phyloP scores from a whole-genome alignment of 2,797 vertebrate species.

The Sebastiscus albofasciatus region DNA sequence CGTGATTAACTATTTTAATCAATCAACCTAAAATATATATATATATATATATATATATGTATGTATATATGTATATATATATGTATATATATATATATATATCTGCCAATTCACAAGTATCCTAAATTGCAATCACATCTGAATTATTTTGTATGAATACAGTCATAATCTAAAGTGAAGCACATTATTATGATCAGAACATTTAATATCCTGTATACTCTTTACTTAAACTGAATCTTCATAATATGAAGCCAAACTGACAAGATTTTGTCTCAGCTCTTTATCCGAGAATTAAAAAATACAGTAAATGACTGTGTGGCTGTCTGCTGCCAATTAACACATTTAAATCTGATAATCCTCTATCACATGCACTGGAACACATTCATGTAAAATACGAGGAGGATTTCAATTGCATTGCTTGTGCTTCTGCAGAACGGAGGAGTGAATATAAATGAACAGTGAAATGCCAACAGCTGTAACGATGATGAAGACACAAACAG shows the following conservation, averaged over 20 bases:
- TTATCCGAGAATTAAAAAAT: not conserved
- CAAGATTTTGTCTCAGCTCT: not conserved
- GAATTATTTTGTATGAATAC: too few relatives aligned
- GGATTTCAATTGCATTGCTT: not conserved
- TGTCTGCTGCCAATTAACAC: conserved; percentile 12
- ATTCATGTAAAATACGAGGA: not conserved
- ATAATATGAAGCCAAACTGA: not conserved
- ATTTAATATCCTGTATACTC: too few relatives aligned
- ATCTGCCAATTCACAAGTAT: too few relatives aligned
- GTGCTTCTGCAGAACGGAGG: not conserved
- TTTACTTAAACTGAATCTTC: not conserved
- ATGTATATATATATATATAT: too few relatives aligned
- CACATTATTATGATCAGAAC: too few relatives aligned
- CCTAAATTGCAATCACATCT: too few relatives aligned
- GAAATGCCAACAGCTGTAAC: conserved; percentile 45
- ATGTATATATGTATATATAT: too few relatives aligned
- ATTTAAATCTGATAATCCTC: conserved; percentile 34
- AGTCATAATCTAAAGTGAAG: too few relatives aligned
- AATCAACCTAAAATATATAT: too few relatives aligned
- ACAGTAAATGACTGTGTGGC: not conserved
- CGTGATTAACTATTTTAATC: too few relatives aligned
- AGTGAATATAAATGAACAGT: conserved; percentile 21
- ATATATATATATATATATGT: too few relatives aligned
- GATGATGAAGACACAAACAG: conserved; percentile 16
- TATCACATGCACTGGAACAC: not conserved